A percentile compares a stretch with the other conserved stretches of the same genome.
These are phyloP conservation scores for Anser cygnoides DNA, from an alignment of 2,113 vertebrate genomes.

Conservation along the genomic window DNA sequence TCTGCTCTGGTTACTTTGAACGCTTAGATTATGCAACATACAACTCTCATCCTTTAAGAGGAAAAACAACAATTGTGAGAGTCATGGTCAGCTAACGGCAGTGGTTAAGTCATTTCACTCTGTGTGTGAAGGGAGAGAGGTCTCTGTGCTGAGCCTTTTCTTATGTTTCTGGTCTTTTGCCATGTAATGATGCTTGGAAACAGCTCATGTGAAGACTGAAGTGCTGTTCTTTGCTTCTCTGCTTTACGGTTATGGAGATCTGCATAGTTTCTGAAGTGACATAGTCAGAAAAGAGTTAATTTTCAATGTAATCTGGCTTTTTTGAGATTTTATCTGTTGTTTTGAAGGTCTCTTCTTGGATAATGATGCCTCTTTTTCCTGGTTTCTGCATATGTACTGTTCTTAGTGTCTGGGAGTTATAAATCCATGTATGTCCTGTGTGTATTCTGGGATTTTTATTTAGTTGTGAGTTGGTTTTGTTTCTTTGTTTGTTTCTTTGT, in stretches of 20 bases:
- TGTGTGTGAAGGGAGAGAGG: neutral
- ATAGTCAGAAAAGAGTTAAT: neutral
- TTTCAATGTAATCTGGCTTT: neutral
- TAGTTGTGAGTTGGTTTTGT: neutral
- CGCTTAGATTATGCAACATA: neutral
- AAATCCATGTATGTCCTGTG: neutral
- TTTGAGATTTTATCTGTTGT: neutral
- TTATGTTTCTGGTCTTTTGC: neutral
- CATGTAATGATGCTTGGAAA: neutral
- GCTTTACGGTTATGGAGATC: neutral
- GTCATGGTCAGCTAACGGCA: neutral
- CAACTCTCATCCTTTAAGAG: neutral
- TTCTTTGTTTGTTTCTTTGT: neutral
- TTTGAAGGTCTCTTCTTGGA: neutral
- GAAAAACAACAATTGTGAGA: neutral
- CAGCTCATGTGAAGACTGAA: neutral
- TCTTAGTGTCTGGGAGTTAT: neutral
- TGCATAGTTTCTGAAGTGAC: neutral
- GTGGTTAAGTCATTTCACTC: no score
- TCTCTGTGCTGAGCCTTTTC: neutral
- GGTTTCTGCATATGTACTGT: rapidly evolving
- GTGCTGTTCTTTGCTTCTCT: neutral
- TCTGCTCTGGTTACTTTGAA: neutral
- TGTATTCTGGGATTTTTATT: neutral
- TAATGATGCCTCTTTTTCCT: neutral